phyloP scores from a whole-genome alignment of 2,888 invertebrate genomes.

The Sinohyriopsis cumingii region DNA sequence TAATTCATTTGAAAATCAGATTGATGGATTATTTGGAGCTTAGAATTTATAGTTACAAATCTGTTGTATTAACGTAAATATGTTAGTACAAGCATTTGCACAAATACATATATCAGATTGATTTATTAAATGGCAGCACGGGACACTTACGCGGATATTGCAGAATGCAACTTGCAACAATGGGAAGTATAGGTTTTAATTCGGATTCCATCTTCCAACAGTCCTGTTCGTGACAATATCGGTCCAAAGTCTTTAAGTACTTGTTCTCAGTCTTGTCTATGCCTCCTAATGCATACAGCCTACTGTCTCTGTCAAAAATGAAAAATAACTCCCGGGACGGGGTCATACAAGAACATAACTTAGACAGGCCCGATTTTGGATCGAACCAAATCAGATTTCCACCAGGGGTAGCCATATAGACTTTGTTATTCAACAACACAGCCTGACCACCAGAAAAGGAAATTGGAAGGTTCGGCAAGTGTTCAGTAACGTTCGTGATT shows the following conservation, averaged over 20 bases:
- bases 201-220: constrained; percentile 6
- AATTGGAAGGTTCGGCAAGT: constrained; percentile 16
- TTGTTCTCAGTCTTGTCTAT: constrained; percentile 3
- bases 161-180: no score
- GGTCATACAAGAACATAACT: constrained; percentile 19
- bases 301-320: constrained; percentile 14
- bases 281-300: constrained; percentile 19
- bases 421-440: constrained; percentile 12
- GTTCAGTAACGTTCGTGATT: constrained; percentile 5
- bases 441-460: constrained; percentile 24
- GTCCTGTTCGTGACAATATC: constrained; percentile 10
- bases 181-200: no score
- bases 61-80: no score
- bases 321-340: constrained; percentile 16
- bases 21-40: no score
- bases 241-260: constrained; percentile 6
- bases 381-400: constrained; percentile 26
- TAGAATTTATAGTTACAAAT: no score
- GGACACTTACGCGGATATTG: no score
- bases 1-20: no score
- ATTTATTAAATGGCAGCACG: no score
- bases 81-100: no score
- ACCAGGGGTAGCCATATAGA: constrained; percentile 22
- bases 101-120: no score
- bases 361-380: constrained; percentile 13